phyloP scores from a whole-genome alignment of 2,797 vertebrate genomes.

The Chaetophractus vellerosus region DNA sequence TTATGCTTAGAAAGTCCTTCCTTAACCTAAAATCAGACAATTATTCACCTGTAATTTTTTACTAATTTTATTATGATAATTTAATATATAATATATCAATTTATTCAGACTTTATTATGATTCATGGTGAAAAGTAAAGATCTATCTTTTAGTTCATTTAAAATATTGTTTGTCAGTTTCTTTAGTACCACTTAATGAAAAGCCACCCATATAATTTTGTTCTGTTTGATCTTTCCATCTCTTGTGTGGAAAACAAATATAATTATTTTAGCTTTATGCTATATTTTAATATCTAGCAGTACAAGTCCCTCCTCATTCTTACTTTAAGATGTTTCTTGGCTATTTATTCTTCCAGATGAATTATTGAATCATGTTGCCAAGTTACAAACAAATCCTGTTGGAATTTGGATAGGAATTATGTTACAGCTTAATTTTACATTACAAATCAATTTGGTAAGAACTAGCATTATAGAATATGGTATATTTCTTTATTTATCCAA shows the following conservation, averaged over 20 bases:
- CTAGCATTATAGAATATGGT: not conserved
- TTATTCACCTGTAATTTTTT: slow-evolving; percentile 7
- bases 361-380: not conserved
- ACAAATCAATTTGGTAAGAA: not conserved
- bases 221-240: not conserved
- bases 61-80: slow-evolving; percentile 8
- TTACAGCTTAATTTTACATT: not conserved
- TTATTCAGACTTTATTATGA: not conserved
- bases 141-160: not conserved
- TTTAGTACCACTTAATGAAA: not conserved
- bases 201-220: slow-evolving; percentile 10
- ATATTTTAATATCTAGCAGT: not conserved
- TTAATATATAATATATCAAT: not conserved
- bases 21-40: not conserved
- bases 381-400: not conserved
- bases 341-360: slow-evolving; percentile 32
- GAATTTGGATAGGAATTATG: not conserved
- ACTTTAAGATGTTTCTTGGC: slow-evolving; percentile 2
- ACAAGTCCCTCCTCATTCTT: not conserved
- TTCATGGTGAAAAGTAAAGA: not conserved
- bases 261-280: not conserved
- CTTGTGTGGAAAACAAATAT: not conserved
- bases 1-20: not conserved
- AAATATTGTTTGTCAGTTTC: not conserved
- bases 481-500: not conserved